Percentiles rank a stretch among this genome's conserved stretches.
phyloP scores from a whole-genome alignment of 1,140 invertebrate species.

The Apis dorsata region DNA sequence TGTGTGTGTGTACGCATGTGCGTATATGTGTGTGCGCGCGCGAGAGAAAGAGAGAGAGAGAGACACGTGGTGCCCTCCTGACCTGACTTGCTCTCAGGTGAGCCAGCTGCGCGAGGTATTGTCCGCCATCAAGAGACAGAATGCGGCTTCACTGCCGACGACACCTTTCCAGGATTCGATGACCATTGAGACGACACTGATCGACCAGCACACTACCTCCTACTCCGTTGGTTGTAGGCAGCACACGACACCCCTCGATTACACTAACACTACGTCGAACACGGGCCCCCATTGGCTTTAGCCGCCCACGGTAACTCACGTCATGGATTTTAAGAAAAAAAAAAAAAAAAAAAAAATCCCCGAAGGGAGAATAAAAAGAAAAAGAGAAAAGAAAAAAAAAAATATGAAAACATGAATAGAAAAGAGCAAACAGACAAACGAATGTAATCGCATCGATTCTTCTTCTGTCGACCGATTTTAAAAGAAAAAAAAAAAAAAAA shows the following conservation, averaged over 20 bases:
- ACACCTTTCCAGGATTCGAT: conserved; percentile 77
- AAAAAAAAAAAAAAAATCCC: conserved; percentile 5
- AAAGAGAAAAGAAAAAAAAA: background rate
- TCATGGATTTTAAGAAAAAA: conserved; percentile 77
- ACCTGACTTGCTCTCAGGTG: conserved; percentile 79
- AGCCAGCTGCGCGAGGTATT: conserved; percentile 79
- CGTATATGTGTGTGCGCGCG: background rate
- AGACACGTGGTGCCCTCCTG: conserved; percentile 69
- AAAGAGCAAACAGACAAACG: conserved; percentile 43
- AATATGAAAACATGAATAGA: no score
- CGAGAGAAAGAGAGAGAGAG: conserved; percentile 53
- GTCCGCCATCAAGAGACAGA: conserved; percentile 78
- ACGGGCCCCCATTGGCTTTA: conserved; percentile 79
- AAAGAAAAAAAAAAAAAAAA: conserved; percentile 12
- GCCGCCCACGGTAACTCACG: conserved; percentile 79
- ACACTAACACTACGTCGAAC: conserved; percentile 80
- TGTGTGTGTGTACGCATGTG: background rate
- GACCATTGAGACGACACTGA: conserved; percentile 79
- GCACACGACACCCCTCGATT: conserved; percentile 79
- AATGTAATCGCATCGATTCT: conserved; percentile 41
- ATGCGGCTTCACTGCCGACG: conserved; percentile 73
- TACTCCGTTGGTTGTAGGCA: conserved; percentile 78
- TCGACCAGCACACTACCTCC: conserved; percentile 79
- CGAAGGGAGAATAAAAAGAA: no score
- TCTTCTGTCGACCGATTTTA: conserved; percentile 5